Conservation (phyloP, 2,797 vertebrate genomes). For the Anisognathus igniventris region DNA sequence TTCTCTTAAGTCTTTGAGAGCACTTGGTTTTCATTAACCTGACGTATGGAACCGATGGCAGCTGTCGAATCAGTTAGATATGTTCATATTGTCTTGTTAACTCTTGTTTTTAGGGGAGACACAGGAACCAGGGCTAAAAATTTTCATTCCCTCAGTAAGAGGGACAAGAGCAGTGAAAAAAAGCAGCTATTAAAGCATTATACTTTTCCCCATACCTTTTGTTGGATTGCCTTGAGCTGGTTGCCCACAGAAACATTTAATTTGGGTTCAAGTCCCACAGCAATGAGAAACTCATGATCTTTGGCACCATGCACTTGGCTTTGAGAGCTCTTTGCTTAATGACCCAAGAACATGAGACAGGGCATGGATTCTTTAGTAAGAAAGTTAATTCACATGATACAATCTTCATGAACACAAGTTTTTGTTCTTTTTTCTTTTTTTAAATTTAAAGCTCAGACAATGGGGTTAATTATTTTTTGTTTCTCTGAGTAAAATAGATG, state of each 20-base stretch:
- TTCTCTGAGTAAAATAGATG: neutral
- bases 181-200: neutral
- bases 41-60: neutral
- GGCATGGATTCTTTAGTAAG: neutral
- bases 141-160: neutral
- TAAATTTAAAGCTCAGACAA: neutral
- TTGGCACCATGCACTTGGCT: neutral
- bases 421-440: neutral
- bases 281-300: neutral
- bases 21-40: slow-evolving; percentile 58
- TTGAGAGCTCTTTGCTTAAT: neutral
- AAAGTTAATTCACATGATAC: neutral
- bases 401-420: neutral
- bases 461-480: neutral
- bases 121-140: neutral
- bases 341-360: neutral
- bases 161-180: neutral
- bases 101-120: slow-evolving; percentile 10
- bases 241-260: neutral
- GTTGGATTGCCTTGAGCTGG: neutral
- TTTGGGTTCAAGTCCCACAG: neutral
- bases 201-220: neutral
- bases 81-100: neutral
- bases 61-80: slow-evolving; percentile 2
- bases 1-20: neutral